Evolutionary conservation across 2,113 vertebrate species (phyloP).

Genomic region (Sphyrna mokarran): DNA sequence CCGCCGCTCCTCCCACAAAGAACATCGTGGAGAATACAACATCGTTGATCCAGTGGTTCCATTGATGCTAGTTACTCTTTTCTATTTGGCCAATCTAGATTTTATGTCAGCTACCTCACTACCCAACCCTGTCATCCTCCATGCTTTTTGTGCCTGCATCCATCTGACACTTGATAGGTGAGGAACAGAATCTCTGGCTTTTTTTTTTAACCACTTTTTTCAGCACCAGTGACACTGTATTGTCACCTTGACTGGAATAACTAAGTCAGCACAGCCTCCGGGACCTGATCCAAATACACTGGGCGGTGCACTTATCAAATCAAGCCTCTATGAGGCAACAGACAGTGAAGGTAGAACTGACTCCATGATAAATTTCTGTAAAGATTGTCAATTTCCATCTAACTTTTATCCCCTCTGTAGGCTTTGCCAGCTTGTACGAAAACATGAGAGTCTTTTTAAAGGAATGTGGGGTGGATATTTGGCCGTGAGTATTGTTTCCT

Average conservation of each 20-base stretch:
- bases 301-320: neutral
- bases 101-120: no score
- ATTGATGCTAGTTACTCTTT: neutral
- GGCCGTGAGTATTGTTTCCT: constrained; percentile 70
- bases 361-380: neutral
- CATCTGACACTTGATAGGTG: neutral
- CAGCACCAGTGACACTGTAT: neutral
- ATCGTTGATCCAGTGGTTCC: neutral
- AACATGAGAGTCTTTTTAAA: constrained; percentile 72
- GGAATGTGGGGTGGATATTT: constrained; percentile 68
- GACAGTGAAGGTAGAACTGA: neutral
- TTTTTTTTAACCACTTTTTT: neutral
- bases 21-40: neutral
- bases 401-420: constrained; percentile 41
- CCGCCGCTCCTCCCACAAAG: neutral
- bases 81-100: neutral
- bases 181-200: neutral
- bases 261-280: neutral
- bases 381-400: neutral
- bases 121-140: neutral
- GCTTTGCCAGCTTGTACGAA: constrained; percentile 65
- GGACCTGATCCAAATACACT: neutral
- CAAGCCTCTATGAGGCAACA: neutral
- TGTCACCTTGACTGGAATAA: neutral
- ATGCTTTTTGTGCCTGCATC: neutral